phyloP scores from a whole-genome alignment of 2,113 vertebrate species.

The Casuarius casuarius region DNA sequence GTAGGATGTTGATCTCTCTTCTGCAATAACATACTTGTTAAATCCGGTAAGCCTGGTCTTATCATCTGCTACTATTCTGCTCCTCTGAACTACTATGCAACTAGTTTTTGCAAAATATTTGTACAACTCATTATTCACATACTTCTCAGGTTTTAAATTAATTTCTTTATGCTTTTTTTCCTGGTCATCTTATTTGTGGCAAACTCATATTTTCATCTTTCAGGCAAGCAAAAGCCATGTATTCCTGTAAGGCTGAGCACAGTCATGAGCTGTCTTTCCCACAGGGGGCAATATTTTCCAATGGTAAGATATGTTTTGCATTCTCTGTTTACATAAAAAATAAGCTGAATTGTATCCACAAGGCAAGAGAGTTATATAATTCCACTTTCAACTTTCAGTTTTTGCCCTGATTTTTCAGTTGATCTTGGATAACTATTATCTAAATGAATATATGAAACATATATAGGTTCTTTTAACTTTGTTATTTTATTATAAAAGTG shows the following conservation, averaged over 20 bases:
- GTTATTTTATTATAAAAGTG: not conserved
- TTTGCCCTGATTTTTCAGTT: not conserved
- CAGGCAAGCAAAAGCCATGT: constrained; percentile 96
- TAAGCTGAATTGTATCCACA: not conserved
- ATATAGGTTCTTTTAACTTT: not conserved
- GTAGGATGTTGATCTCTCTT: not conserved
- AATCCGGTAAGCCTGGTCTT: not conserved
- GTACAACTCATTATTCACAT: not conserved
- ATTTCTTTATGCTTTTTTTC: not conserved
- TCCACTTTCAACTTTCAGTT: not conserved
- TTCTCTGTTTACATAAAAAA: not conserved
- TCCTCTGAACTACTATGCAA: not conserved
- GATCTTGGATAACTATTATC: not conserved
- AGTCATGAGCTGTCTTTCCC: constrained; percentile 97
- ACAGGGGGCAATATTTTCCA: constrained; percentile 93
- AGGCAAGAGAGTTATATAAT: accelerated
- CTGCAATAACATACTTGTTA: not conserved
- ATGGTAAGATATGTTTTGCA: constrained; percentile 80
- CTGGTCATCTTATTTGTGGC: not conserved
- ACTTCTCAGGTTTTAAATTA: not conserved
- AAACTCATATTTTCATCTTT: constrained; percentile 39
- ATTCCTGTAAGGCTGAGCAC: constrained; percentile 95
- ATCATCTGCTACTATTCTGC: not conserved
- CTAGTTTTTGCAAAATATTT: not conserved
- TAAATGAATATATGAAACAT: not conserved